A percentile compares a stretch with the other conserved stretches of the same genome.
phyloP scores from a whole-genome alignment of 1,140 invertebrate genomes.

The Pogonomyrmex californicus region DNA sequence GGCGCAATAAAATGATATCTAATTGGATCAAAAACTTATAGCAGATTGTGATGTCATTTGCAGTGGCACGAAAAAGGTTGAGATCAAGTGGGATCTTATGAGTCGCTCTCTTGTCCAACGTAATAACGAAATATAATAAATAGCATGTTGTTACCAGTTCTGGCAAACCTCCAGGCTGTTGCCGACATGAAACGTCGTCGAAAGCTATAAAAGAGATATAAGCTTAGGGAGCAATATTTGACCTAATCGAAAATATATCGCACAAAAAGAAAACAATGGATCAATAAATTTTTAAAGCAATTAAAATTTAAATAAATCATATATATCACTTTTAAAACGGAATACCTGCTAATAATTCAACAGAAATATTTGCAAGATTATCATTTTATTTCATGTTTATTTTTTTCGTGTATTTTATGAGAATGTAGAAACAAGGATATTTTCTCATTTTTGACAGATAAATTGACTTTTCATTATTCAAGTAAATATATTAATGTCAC shows the following conservation, averaged over 20 bases:
- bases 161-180: conserved; percentile 65
- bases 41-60: conserved; percentile 55
- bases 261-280: neutral
- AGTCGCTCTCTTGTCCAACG: conserved; percentile 57
- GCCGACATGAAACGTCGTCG: conserved; percentile 55
- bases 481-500: conserved; percentile 38
- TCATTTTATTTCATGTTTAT: conserved; percentile 17
- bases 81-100: conserved; percentile 46
- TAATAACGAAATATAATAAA: conserved; percentile 74
- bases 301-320: neutral
- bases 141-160: conserved; percentile 48
- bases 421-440: neutral
- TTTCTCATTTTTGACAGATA: neutral
- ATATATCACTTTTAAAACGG: neutral
- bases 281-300: neutral
- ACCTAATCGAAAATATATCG: conserved; percentile 5
- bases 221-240: conserved; percentile 19
- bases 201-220: conserved; percentile 34
- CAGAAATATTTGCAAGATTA: neutral
- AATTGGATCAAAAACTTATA: conserved; percentile 43
- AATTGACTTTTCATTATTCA: conserved; percentile 42
- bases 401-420: neutral
- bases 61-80: conserved; percentile 45
- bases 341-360: neutral
- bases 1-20: neutral